A percentile compares a stretch with the other conserved stretches of the same genome.
These are phyloP conservation scores for Athalia cordata DNA, from an alignment of 2,888 invertebrate species.

Conservation along the genomic window DNA sequence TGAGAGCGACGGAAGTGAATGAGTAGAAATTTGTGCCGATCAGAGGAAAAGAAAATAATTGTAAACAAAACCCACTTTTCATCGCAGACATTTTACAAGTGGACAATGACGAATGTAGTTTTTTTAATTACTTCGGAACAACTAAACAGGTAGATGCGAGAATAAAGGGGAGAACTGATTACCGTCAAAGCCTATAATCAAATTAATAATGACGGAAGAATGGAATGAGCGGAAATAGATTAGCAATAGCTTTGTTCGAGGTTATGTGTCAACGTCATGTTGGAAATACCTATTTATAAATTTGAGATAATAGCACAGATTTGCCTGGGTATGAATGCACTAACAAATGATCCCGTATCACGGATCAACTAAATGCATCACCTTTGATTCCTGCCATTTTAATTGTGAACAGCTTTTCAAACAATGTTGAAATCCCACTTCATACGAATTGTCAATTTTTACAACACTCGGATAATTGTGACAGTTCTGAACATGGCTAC, in stretches of 20 bases:
- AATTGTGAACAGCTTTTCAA: slow-evolving; percentile 47
- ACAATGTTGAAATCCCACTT: slow-evolving; percentile 49
- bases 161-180: neutral
- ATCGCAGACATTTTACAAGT: neutral
- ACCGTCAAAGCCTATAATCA: neutral
- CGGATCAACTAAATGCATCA: slow-evolving; percentile 54
- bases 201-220: slow-evolving; percentile 16
- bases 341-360: neutral
- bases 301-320: neutral
- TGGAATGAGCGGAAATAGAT: neutral
- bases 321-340: neutral
- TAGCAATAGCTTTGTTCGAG: neutral
- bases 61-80: slow-evolving; percentile 37
- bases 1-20: too few relatives aligned
- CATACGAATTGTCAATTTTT: slow-evolving; percentile 24
- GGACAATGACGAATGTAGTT: neutral
- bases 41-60: neutral
- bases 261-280: slow-evolving; percentile 27
- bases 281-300: neutral
- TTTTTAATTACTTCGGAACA: neutral
- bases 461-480: neutral
- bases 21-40: too few relatives aligned
- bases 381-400: slow-evolving; percentile 72
- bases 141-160: neutral
- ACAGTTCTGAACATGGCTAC: slow-evolving; percentile 29